Conservation (phyloP, 2,888 invertebrate genomes). For the Tipula confusa region DNA sequence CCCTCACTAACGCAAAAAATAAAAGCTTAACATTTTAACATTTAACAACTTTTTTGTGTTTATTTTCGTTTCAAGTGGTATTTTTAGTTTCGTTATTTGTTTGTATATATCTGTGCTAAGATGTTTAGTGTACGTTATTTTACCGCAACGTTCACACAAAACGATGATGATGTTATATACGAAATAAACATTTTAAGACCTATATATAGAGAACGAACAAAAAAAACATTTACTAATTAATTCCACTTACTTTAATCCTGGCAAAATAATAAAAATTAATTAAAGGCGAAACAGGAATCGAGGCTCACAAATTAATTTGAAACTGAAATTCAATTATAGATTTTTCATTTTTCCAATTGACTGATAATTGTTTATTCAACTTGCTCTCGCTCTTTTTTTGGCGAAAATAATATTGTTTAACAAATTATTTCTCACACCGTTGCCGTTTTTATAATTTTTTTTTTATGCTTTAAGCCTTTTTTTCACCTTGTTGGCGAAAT, state of each 20-base stretch:
- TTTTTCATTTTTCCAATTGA: slow-evolving; percentile 3
- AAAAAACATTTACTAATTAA: background rate
- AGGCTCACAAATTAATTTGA: background rate
- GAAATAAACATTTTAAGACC: background rate
- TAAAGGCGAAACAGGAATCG: background rate
- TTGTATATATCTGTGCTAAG: background rate
- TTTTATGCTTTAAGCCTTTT: too few relatives aligned
- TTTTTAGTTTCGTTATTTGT: background rate
- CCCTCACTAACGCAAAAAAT: background rate
- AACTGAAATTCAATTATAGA: background rate
- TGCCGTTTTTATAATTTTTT: background rate
- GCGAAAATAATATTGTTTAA: background rate
- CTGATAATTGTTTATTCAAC: background rate
- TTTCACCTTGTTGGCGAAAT: too few relatives aligned
- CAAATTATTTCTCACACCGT: background rate
- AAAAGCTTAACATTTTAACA: slow-evolving; percentile 3
- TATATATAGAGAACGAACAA: background rate
- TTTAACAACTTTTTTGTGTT: background rate
- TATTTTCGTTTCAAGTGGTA: background rate
- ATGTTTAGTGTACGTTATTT: background rate
- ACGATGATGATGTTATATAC: background rate
- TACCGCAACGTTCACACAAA: background rate
- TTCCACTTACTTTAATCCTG: background rate
- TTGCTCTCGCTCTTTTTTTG: background rate
- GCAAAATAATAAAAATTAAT: background rate